Evolutionary conservation across 2,888 invertebrate genomes (phyloP).

Genomic region (Cheilosia variabilis): DNA sequence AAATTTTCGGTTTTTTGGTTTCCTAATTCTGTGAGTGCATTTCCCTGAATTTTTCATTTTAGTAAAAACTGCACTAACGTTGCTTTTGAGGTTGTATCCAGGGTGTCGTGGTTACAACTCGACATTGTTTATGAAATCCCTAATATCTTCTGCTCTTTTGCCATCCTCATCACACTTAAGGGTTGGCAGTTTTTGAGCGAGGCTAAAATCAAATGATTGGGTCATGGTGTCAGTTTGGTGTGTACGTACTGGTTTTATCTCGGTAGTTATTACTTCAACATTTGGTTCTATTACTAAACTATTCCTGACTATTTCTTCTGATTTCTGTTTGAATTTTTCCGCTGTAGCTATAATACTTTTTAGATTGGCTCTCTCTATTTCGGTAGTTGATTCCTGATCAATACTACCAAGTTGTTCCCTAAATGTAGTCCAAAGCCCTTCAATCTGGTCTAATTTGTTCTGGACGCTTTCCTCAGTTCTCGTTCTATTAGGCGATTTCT

Average conservation of each 20-base stretch:
- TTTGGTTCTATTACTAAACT: neutral
- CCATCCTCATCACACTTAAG: conserved; percentile 1
- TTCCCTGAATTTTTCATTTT: neutral
- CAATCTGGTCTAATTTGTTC: too few relatives aligned
- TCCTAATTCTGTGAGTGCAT: conserved; percentile 1
- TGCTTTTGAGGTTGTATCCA: neutral
- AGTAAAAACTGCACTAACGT: neutral
- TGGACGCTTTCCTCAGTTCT: too few relatives aligned
- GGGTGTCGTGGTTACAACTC: conserved; percentile 26
- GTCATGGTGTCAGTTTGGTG: neutral
- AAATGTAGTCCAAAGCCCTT: too few relatives aligned
- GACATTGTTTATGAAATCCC: conserved; percentile 31
- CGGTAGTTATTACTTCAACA: neutral
- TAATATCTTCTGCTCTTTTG: conserved; percentile 9
- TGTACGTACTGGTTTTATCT: neutral
- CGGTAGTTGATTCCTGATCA: neutral
- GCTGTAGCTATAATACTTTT: neutral
- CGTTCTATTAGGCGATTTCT: too few relatives aligned
- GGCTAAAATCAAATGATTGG: neutral
- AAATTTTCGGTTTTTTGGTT: neutral
- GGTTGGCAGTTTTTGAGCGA: neutral
- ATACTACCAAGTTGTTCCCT: neutral
- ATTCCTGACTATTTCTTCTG: neutral
- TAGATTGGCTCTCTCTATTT: neutral
- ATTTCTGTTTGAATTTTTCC: neutral